Percentiles rank a stretch among this genome's conserved stretches.
These are phyloP conservation scores for Gymnocheta viridis DNA, from an alignment of 2,888 invertebrate species.

Conservation along the genomic window DNA sequence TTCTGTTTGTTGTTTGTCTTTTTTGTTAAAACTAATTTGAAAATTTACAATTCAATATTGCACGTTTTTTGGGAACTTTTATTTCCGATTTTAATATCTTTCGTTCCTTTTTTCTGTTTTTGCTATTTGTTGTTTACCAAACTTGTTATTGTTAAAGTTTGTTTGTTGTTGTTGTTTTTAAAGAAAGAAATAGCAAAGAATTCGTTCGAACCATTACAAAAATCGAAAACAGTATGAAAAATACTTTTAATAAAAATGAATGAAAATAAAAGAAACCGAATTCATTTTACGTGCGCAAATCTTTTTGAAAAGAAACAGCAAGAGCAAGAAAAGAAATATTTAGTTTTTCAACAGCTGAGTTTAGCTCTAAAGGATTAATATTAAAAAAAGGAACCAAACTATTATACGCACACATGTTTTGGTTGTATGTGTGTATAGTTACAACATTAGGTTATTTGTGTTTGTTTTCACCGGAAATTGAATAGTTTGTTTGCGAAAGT, in stretches of 20 bases:
- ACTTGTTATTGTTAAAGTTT: conserved; percentile 55
- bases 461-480: conserved; percentile 15
- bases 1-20: conserved; percentile 38
- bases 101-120: neutral
- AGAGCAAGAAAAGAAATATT: neutral
- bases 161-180: neutral
- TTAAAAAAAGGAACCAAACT: neutral
- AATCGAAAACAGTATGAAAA: conserved; percentile 6
- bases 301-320: neutral
- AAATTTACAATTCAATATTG: conserved; percentile 54
- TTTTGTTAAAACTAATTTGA: conserved; percentile 52
- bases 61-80: conserved; percentile 37
- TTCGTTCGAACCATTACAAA: neutral
- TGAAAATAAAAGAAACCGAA: conserved; percentile 38
- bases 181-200: conserved; percentile 49
- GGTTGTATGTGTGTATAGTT: neutral
- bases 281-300: conserved; percentile 52
- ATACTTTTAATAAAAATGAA: conserved; percentile 32
- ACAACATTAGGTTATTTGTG: neutral
- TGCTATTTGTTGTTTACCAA: conserved; percentile 10
- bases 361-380: conserved; percentile 26
- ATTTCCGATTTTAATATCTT: conserved; percentile 33
- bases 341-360: conserved; percentile 45
- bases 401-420: neutral
- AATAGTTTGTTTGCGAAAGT: neutral